phyloP scores from a whole-genome alignment of 1,140 invertebrate species.

The Drosophila littoralis region DNA sequence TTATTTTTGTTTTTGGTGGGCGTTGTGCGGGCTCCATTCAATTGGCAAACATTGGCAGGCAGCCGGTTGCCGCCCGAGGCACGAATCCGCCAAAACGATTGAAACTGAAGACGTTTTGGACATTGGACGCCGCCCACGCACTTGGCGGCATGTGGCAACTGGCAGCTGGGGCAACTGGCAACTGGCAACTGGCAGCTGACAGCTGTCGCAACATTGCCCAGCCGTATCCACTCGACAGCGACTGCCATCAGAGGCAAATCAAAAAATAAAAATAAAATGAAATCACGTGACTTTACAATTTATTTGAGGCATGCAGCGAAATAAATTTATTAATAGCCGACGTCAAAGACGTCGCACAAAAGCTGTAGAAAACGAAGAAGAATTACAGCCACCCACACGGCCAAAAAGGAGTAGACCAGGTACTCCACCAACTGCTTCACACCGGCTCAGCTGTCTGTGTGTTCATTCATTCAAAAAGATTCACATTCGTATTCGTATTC shows the following conservation, averaged over 20 bases:
- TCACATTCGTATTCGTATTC: slow-evolving; percentile 65
- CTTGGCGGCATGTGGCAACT: slow-evolving; percentile 29
- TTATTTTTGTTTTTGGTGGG: slow-evolving; percentile 41
- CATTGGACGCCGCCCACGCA: slow-evolving; percentile 58
- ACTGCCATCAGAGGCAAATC: slow-evolving; percentile 69
- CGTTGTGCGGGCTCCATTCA: slow-evolving; percentile 44
- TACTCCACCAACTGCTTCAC: background rate
- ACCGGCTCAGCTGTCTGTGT: slow-evolving; percentile 14
- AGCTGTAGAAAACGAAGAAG: slow-evolving; percentile 37
- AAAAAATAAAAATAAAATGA: slow-evolving; percentile 36
- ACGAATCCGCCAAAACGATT: slow-evolving; percentile 47
- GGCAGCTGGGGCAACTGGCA: slow-evolving; percentile 30
- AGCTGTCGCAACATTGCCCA: slow-evolving; percentile 70
- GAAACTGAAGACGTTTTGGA: slow-evolving; percentile 70
- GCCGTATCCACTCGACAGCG: slow-evolving; percentile 26
- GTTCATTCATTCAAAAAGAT: slow-evolving; percentile 71
- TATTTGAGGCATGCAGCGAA: slow-evolving; percentile 76
- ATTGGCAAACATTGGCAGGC: slow-evolving; percentile 63
- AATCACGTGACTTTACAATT: slow-evolving; percentile 77
- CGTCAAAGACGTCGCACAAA: slow-evolving; percentile 30
- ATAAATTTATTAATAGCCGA: slow-evolving; percentile 79
- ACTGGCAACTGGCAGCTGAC: slow-evolving; percentile 59
- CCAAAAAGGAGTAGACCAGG: slow-evolving; percentile 12
- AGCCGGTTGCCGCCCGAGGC: slow-evolving; percentile 50
- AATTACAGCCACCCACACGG: slow-evolving; percentile 75